Evolutionary conservation across 2,113 vertebrate species (phyloP), one percentile per base, ranked within the genome.

Genomic region (Chrysochloris asiatica): DNA sequence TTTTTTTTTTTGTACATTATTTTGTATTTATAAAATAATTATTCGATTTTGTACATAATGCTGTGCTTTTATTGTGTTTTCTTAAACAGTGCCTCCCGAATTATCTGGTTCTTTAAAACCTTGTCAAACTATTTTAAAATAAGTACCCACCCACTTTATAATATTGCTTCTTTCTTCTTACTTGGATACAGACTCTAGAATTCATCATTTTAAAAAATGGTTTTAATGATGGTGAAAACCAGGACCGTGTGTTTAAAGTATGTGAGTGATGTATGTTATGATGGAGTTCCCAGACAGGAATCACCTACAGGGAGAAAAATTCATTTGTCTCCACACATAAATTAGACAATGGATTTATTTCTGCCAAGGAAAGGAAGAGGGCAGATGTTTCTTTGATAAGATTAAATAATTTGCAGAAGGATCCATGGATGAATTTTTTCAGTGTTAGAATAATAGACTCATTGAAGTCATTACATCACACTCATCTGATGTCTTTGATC

Each of bases 401-500:
- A 94, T 91, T 88, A 88, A 93, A 48, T 93, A 56, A 88, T 96
- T 77, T 94, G 59, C 77, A 90, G 83, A 86, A 72, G n/a, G 67
- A 73, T 75, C 47, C 17, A 47, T 56, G 90, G 90, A 92, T 81
- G 83, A 90, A 78, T 92, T 50, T 76, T 26, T 38, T 38, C 47
- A 50, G 26, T 65, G 0, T 52, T 83, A 61, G 67, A 86, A 80
- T 33, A 75, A 33, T 71, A 88, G 89, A 43, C 12, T 10, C 17
- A 41, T 11, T 17, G 30, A 73, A 83, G 84, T 82, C 43, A 82
- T 54, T 81, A 33, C n/a, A 79, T 50, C 43, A 19, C 50, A 11
- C 26, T 95, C 81, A 71, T 30, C 75, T 82, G 87, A 81, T 50
- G 61, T 36, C 83, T 94, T 80, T 36, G 47, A 78, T 54, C 24